Evolutionary conservation across 1,140 invertebrate species (phyloP), one percentile per base, ranked within the genome.

Genomic region (Drosophila dunni): DNA sequence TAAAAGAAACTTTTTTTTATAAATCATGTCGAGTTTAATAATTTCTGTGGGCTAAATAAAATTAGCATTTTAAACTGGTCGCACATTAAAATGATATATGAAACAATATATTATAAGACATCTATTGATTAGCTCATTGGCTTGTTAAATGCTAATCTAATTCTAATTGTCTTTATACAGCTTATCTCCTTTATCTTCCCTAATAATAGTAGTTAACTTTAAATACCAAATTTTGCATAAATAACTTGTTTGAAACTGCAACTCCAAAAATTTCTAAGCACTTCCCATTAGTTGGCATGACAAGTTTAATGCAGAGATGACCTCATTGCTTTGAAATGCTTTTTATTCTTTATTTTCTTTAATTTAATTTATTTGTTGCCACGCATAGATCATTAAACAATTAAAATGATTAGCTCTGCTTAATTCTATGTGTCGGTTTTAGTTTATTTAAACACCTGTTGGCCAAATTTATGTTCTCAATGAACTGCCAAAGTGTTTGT

Each of bases 391-490:
- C 53, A 38, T 56, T 56, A 40, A 40, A 40, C 53, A 56, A 40
- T 56, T 56, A 40, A 56, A 56, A 44, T 44, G 44, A 57, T 57
- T 44, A 44, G 40, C 40, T 20, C 5, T 7, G 20, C 15, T 34
- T 33, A 8, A 45, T 45, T 53, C 46, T 13, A 20, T 34, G 53
- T 53, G 38, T 13, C n/a, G 34, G 10, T 9, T 48, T 13, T 42
- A n/a, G 17, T 8, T 62, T 58, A 4, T 6, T n/a, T n/a, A 40
- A 60, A 34, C 56, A 61, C 56, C 64, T 68, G 54, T 24, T 72
- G 34, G 17, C 33, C 20, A n/a, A 36, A 67, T 67, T 67, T 45
- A 73, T 60, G 33, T 17, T 15, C 58, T 24, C 48, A 62, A 62
- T 62, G 48, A 53, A 46, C 58, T 70, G 60, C 24, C 36, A 36